phyloP scores from a whole-genome alignment of 2,797 vertebrate species.

The Microctenopoma steveboyesi region DNA sequence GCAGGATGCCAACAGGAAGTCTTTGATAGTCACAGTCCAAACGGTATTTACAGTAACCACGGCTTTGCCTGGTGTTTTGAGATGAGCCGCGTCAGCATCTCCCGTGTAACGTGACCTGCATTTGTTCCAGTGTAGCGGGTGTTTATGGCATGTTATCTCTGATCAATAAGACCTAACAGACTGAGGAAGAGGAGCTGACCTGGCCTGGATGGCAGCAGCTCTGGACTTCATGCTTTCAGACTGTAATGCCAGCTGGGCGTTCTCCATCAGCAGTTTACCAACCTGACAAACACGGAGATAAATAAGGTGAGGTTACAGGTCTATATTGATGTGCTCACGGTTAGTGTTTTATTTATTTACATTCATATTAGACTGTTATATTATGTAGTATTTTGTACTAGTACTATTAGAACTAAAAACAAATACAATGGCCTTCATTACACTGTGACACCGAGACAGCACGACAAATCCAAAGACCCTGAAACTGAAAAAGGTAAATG shows the following conservation, averaged over 20 bases:
- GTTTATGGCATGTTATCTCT: background rate
- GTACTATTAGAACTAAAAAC: no score
- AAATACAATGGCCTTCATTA: no score
- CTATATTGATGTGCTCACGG: no score
- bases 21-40: background rate
- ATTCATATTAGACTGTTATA: no score
- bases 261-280: conserved; percentile 75
- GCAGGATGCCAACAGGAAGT: conserved; percentile 45
- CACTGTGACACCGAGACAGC: no score
- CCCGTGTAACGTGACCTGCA: background rate
- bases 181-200: conserved; percentile 64
- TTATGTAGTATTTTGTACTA: no score
- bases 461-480: no score
- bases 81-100: background rate
- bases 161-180: conserved; percentile 6
- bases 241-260: conserved; percentile 76
- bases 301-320: background rate
- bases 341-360: background rate
- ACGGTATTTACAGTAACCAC: no score
- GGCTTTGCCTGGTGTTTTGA: background rate
- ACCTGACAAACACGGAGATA: conserved; percentile 64
- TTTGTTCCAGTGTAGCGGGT: no score
- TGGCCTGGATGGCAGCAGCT: conserved; percentile 73
- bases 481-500: no score
- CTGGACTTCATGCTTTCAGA: conserved; percentile 74